These are phyloP conservation scores for Anguilla marmorata DNA, from an alignment of 2,797 vertebrate species.

Conservation along the genomic window DNA sequence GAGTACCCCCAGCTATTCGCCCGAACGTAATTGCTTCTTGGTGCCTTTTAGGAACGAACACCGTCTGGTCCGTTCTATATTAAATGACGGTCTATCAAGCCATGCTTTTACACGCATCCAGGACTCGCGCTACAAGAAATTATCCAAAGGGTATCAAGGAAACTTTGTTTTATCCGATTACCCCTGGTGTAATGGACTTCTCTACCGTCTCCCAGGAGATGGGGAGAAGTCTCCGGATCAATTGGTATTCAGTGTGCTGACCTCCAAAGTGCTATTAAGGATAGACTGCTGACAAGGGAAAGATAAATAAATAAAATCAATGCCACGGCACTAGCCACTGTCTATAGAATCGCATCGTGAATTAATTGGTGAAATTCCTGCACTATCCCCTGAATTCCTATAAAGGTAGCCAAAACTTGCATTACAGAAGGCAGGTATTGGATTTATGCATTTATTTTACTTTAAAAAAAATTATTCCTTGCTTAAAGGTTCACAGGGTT, in stretches of 20 bases:
- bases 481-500: not conserved
- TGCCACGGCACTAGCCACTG: conserved; percentile 45
- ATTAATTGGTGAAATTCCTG: conserved; percentile 66
- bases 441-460: conserved; percentile 30
- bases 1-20: conserved; percentile 68
- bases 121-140: conserved; percentile 72
- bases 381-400: conserved; percentile 53
- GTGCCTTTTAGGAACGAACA: conserved; percentile 72
- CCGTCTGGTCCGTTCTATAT: conserved; percentile 71
- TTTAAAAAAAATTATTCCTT: conserved; percentile 31
- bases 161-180: conserved; percentile 31
- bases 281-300: conserved; percentile 55
- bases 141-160: conserved; percentile 54
- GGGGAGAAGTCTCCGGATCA: conserved; percentile 60
- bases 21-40: conserved; percentile 71
- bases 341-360: conserved; percentile 20
- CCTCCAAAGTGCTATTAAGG: conserved; percentile 57
- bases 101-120: conserved; percentile 72
- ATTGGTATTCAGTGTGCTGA: conserved; percentile 71
- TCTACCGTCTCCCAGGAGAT: conserved; percentile 51
- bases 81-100: conserved; percentile 79
- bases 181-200: conserved; percentile 31
- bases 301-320: conserved; percentile 70
- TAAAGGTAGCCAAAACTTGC: conserved; percentile 44
- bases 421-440: conserved; percentile 31